Percentiles rank a stretch among this genome's conserved stretches.
Conservation (phyloP, 2,113 vertebrate genomes). For the Phaethornis superciliosus region DNA sequence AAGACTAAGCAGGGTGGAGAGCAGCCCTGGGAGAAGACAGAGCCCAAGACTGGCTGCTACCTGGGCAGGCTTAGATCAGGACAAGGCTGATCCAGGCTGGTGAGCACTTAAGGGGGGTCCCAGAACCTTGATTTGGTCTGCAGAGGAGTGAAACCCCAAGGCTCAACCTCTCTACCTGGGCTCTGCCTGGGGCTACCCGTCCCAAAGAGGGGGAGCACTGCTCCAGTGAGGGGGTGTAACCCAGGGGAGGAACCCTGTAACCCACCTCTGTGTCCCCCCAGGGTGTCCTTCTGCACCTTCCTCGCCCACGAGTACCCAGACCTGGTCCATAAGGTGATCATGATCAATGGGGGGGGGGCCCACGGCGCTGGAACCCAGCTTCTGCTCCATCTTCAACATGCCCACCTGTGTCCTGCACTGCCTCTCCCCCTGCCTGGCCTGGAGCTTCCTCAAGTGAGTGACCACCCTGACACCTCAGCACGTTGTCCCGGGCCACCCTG, state of each 20-base stretch:
- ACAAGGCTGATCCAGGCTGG: not conserved
- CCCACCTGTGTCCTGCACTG: constrained; percentile 91
- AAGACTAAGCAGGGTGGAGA: not conserved
- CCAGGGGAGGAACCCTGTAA: too few species aligned
- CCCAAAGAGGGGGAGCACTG: accelerated
- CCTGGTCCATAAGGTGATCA: constrained; percentile 95
- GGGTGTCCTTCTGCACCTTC: constrained; percentile 97
- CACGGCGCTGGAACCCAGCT: constrained; percentile 93
- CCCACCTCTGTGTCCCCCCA: not conserved
- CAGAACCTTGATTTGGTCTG: not conserved
- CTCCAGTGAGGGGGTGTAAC: not conserved
- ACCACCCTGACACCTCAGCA: accelerated
- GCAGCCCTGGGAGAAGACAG: not conserved
- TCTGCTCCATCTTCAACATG: constrained; percentile 96
- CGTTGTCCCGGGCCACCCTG: not conserved
- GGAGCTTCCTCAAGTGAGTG: constrained; percentile 93
- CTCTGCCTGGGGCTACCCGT: not conserved
- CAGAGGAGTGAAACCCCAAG: not conserved
- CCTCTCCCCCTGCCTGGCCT: constrained; percentile 90
- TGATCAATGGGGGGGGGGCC: constrained; percentile 98
- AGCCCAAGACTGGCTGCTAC: not conserved
- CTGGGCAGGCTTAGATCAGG: not conserved
- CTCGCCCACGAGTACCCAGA: constrained; percentile 96
- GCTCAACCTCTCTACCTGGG: not conserved
- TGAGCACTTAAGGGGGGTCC: accelerated